These are phyloP conservation scores for Bombyx huttoni DNA, from an alignment of 2,888 invertebrate species.

Conservation along the genomic window DNA sequence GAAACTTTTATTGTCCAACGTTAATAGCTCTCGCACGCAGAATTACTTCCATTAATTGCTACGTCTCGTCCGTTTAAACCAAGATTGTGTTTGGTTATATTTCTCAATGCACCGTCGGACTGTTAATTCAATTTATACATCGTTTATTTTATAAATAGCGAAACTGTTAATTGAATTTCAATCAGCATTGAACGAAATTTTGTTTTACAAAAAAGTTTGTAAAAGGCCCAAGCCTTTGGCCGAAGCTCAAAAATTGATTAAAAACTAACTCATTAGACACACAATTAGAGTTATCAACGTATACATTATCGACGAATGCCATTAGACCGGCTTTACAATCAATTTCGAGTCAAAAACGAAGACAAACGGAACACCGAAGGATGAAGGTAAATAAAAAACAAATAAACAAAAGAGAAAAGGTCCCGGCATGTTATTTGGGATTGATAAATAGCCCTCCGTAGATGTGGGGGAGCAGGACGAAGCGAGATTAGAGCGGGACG, in stretches of 20 bases:
- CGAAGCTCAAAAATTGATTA: conserved; percentile 13
- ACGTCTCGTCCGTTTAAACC: conserved; percentile 27
- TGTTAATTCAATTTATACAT: too few species aligned
- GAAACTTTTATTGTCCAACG: conserved; percentile 44
- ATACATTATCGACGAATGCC: conserved; percentile 53
- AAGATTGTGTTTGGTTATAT: conserved; percentile 21
- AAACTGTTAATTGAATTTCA: not conserved
- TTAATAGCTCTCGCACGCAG: conserved; percentile 47
- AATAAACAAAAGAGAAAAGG: conserved; percentile 63
- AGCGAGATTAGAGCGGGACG: conserved; percentile 48
- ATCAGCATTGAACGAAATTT: not conserved
- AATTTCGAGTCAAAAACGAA: conserved; percentile 59
- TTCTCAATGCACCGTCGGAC: not conserved
- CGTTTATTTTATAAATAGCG: not conserved
- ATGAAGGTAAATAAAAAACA: conserved; percentile 67
- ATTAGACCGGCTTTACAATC: conserved; percentile 66
- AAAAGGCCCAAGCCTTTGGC: too few species aligned
- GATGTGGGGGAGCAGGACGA: conserved; percentile 47
- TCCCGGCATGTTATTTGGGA: conserved; percentile 70
- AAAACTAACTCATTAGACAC: conserved; percentile 41
- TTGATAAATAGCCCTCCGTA: conserved; percentile 69
- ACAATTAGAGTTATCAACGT: conserved; percentile 58
- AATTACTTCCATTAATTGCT: conserved; percentile 50
- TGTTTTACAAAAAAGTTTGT: too few species aligned
- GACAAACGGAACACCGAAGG: conserved; percentile 51